Evolutionary conservation across 1,140 invertebrate species (phyloP).

Genomic region (Drosophila lowei): DNA sequence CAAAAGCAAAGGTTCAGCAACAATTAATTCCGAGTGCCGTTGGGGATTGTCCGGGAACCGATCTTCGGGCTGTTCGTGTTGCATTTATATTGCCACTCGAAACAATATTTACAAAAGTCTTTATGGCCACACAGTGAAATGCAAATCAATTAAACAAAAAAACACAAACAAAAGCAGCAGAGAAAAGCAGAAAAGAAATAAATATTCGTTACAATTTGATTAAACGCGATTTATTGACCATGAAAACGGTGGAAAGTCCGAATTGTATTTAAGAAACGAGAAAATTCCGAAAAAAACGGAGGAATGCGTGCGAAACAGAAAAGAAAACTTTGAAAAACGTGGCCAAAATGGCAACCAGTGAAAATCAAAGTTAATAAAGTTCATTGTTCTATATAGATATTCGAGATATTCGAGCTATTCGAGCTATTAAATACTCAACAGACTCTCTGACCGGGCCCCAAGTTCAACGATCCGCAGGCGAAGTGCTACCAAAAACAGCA

Average conservation of each 20-base stretch:
- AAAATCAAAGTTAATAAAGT: constrained; percentile 61
- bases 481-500: constrained; percentile 22
- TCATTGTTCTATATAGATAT: constrained; percentile 41
- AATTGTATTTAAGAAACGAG: not conserved
- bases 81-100: constrained; percentile 45
- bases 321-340: constrained; percentile 21
- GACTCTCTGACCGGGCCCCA: constrained; percentile 7
- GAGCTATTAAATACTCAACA: constrained; percentile 18
- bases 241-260: constrained; percentile 70
- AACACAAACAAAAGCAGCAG: not conserved
- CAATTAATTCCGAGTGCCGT: constrained; percentile 64
- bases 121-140: constrained; percentile 48
- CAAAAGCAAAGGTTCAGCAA: constrained; percentile 31
- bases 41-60: not conserved
- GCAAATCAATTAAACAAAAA: constrained; percentile 65
- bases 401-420: not conserved
- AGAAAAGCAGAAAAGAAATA: constrained; percentile 30
- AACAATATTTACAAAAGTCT: constrained; percentile 34
- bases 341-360: constrained; percentile 62
- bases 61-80: constrained; percentile 13
- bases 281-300: constrained; percentile 22
- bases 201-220: constrained; percentile 43
- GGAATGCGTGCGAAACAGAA: constrained; percentile 40
- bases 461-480: constrained; percentile 13
- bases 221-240: constrained; percentile 62